These are phyloP conservation scores for Diaprepes abbreviatus DNA, from an alignment of 2,888 invertebrate species.

Conservation along the genomic window DNA sequence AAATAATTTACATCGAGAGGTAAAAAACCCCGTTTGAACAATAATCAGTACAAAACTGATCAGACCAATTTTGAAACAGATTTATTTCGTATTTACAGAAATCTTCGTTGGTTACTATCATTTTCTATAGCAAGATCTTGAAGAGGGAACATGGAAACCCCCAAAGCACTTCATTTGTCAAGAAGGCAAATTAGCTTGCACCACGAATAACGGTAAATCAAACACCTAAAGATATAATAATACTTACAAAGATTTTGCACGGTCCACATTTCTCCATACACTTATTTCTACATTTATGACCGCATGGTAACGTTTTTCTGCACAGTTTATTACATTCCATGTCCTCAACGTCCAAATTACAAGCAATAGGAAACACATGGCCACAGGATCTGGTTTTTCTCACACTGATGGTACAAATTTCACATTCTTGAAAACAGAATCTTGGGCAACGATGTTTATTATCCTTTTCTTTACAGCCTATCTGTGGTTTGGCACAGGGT, in stretches of 20 bases:
- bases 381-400: constrained; percentile 69
- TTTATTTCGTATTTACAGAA: too few relatives aligned
- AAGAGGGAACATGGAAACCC: too few relatives aligned
- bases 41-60: too few relatives aligned
- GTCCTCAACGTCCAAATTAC: constrained; percentile 66
- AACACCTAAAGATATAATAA: constrained; percentile 15
- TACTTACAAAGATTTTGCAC: constrained; percentile 67
- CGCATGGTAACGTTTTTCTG: constrained; percentile 67
- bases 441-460: constrained; percentile 54
- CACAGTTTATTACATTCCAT: constrained; percentile 69
- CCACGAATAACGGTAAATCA: too few relatives aligned
- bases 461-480: constrained; percentile 65
- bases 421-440: constrained; percentile 71
- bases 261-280: constrained; percentile 70
- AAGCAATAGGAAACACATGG: constrained; percentile 67
- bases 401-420: constrained; percentile 67
- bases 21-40: too few relatives aligned
- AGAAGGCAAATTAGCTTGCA: too few relatives aligned
- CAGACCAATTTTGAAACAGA: too few relatives aligned
- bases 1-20: too few relatives aligned
- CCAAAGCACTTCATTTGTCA: too few relatives aligned
- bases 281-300: constrained; percentile 69
- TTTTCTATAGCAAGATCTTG: too few relatives aligned
- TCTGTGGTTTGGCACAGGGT: constrained; percentile 66
- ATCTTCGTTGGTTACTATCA: too few relatives aligned